Base-by-base conservation (phyloP, 1,140 invertebrate genomes). In the Luehdorfia chinensis region DNA sequence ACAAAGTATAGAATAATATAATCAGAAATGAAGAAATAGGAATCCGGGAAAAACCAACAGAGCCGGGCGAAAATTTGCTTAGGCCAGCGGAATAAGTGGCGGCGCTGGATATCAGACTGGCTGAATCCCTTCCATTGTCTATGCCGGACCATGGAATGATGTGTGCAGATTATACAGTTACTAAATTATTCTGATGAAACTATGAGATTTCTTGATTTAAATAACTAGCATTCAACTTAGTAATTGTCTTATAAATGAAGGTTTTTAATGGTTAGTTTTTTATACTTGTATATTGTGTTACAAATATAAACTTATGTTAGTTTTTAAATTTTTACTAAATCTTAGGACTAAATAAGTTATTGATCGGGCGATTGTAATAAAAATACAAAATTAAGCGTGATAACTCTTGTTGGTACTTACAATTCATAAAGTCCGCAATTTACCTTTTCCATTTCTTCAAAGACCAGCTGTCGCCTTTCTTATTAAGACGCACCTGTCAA, bases 401-500 rank as follows among this genome's bases (percentile, higher is more conserved):
- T 58, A 59, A 59, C 66, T 75, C 59, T 47, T 47, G 47, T 41
- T 33, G 47, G 65, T 50, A 52, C 56, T 58, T 65, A 54, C 62
- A 71, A 74, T 81, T 83, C 74, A 78, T 74, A 81, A 83, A 77
- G 68, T 74, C 55, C 55, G 65, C 67, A 79, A 81, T 84, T 81
- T 75, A 84, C 77, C 75, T 83, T 85, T 79, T 78, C 74, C 71
- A 79, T 84, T 86, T 75, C 59, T 51, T 50, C 48, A 47, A 50
- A 54, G 41, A 62, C 60, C 83, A 84, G 75, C 76, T 81, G 79
- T 72, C 72, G 68, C 69, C 60, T 55, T 47, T 65, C 66, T 86
- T 86, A 86, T 84, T 86, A 86, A 84, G 79, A 79, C 79, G 78
- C 83, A 86, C 83, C 83, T 86, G 83, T 86, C 83, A 86, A 84